phyloP scores from a whole-genome alignment of 1,140 invertebrate genomes.

The Harpegnathos saltator region DNA sequence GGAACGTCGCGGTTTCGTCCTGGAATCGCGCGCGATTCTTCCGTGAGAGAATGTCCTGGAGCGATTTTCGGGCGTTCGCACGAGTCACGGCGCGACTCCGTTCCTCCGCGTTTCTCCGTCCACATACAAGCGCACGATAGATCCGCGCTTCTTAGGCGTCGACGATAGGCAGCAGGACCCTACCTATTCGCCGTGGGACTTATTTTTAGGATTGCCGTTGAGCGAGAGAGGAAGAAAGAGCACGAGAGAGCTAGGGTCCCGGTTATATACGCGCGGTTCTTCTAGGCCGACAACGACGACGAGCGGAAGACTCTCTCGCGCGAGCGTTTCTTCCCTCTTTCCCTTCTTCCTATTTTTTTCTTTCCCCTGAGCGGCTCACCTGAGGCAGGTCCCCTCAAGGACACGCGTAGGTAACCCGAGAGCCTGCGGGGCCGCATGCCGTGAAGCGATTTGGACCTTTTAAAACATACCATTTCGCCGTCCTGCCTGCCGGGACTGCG shows the following conservation, averaged over 20 bases:
- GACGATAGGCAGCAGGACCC: constrained; percentile 14
- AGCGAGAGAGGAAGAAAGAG: background rate
- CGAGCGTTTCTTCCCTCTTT: constrained; percentile 45
- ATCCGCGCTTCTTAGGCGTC: constrained; percentile 33
- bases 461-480: constrained; percentile 80
- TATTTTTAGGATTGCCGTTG: constrained; percentile 70
- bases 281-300: constrained; percentile 65
- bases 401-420: constrained; percentile 83
- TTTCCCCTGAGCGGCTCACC: constrained; percentile 63
- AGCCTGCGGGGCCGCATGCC: constrained; percentile 77
- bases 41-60: constrained; percentile 56
- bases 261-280: constrained; percentile 25
- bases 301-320: constrained; percentile 74
- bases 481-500: constrained; percentile 72
- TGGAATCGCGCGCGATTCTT: constrained; percentile 16
- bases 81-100: constrained; percentile 60
- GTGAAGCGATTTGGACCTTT: constrained; percentile 82
- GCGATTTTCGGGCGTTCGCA: constrained; percentile 52
- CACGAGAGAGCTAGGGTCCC: constrained; percentile 11
- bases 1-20: constrained; percentile 23
- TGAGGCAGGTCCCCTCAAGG: constrained; percentile 79
- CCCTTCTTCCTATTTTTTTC: constrained; percentile 54
- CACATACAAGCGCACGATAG: constrained; percentile 26
- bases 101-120: background rate
- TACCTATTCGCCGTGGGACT: constrained; percentile 62